Base-by-base conservation (phyloP, 1,140 invertebrate genomes). In the Neodiprion lecontei region DNA sequence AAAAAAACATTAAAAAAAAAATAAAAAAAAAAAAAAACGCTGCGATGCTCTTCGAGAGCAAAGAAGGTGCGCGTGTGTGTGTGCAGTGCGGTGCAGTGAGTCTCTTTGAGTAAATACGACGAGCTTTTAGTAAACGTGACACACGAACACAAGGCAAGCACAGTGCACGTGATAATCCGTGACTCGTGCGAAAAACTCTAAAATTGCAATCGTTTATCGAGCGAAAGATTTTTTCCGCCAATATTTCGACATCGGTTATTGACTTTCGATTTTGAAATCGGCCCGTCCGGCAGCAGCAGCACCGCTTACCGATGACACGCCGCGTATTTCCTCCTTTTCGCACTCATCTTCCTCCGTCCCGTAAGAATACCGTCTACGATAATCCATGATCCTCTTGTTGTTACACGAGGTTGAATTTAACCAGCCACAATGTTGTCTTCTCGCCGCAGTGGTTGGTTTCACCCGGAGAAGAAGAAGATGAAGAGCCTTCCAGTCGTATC, bases 371-470 rank as follows among this genome's bases (percentile, higher is more conserved):
- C 75, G 72, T 68, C 74, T 70, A 71, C 69, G 50, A 40, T 76
- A 75, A 76, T 78, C 77, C 77, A 78, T 78, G 70, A 69, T 72
- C 75, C 17, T 67, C n/a, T 53, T 23, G 28, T 40, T 3, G 28
- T 2, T 40, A 40, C 28, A 3, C 28, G 28, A 40, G 28, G 28
- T 40, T 40, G 28, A 5, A 40, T 40, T 3, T 40, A 5, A 40
- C 28, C 28, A 4, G 28, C 28, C 28, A 5, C 28, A 40, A 40
- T 40, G 28, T 40, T 40, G 28, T 40, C 28, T 40, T 1, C 28
- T 40, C 28, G 28, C 5, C 28, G 28, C 2, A 40, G 28, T 40
- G 1, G 28, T 40, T 40, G 28, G 28, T 40, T 40, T 40, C 28
- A 40, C 1, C 28, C 28, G 5, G 28, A 40, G 28, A 40, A 40